Base-by-base conservation (phyloP, 1,140 invertebrate genomes). In the Akabosia matsudoensis region DNA sequence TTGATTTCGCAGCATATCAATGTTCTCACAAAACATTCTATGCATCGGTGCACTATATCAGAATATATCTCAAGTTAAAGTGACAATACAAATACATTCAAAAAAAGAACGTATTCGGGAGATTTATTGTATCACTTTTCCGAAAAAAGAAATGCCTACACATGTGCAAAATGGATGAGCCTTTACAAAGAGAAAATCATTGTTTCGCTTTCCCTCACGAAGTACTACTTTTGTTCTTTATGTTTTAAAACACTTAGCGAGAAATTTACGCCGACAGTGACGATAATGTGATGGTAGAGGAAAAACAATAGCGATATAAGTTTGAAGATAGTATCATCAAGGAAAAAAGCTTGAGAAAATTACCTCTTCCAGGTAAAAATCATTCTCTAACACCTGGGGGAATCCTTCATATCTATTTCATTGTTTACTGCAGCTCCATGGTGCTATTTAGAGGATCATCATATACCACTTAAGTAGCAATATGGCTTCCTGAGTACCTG, bases 301-400 rank as follows among this genome's bases (percentile, higher is more conserved):
- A 61, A 61, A 24, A 24, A n/a, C 24, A 45, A 45, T 45, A 45
- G 37, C 7, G 37, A n/a, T 18, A 45, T 10, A 45, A 45, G 37
- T 18, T 45, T 45, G 7, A 10, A 18, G 37, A 45, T 45, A 18
- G 37, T 7, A 45, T 45, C 37, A 45, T 45, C 37, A 45, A 56
- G 54, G 54, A 56, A 56, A 56, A 45, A 56, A 56, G 54, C 24
- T 13, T 13, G 22, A 56, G 54, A 56, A 67, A 31, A 67, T 67
- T 67, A 67, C 61, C 31, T 67, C 24, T 67, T 67, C 61, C 61
- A 67, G 61, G 61, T 67, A 67, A 67, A 31, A 67, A 67, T 67
- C 61, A 31, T 67, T 67, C 31, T 67, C 26, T 7, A 16, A 28
- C 61, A 67, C 61, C 61, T 67, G 61, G 31, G 61, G 61, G 30